These are phyloP conservation scores for Rhinoraja longicauda DNA, from an alignment of 2,797 vertebrate genomes.

Conservation along the genomic window DNA sequence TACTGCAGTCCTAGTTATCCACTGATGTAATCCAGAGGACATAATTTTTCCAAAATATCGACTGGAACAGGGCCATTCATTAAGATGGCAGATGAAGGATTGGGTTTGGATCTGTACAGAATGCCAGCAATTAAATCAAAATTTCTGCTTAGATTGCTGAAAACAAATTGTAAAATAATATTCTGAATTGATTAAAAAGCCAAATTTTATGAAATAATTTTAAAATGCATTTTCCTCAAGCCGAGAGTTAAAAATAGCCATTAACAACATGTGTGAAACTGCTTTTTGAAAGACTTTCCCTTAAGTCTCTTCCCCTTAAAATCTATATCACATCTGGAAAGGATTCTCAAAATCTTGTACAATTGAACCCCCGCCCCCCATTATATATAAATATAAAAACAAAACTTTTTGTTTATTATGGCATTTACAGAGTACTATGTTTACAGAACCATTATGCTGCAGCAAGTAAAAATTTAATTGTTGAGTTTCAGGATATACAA, in stretches of 20 bases:
- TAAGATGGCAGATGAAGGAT: neutral
- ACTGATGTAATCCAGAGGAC: neutral
- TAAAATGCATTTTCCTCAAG: neutral
- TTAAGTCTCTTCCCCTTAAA: neutral
- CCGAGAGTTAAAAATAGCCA: neutral
- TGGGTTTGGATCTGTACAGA: neutral
- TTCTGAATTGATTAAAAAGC: neutral
- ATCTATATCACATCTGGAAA: neutral
- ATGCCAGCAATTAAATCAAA: neutral
- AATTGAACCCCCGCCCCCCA: too few species aligned
- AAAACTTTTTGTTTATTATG: too few species aligned
- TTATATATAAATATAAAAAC: too few species aligned
- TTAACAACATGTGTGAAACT: too few species aligned
- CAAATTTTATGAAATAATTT: neutral
- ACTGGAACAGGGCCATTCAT: neutral
- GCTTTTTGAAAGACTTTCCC: neutral
- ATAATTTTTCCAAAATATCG: neutral
- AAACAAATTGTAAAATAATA: neutral
- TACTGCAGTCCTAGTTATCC: too few species aligned
- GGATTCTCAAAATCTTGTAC: neutral
- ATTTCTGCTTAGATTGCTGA: neutral
- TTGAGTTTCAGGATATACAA: too few species aligned
- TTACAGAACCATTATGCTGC: too few species aligned
- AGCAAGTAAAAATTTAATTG: too few species aligned
- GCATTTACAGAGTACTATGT: too few species aligned